Evolutionary conservation across 2,113 vertebrate species (phyloP), one percentile per base, ranked within the genome.

Genomic region (Hepsetus odoe): DNA sequence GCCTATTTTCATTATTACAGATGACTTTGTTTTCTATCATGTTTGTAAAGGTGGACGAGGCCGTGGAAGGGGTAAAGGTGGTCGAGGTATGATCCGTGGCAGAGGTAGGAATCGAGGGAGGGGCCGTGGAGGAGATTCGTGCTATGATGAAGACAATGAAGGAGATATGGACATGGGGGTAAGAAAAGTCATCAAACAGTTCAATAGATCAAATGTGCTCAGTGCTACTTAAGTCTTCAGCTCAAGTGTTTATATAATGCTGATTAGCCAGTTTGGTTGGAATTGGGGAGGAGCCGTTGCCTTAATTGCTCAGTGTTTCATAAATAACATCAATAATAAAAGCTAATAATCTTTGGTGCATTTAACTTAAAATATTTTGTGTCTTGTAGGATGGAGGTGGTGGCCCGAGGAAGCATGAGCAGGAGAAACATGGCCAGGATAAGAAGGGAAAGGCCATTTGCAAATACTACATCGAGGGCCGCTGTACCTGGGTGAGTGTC

Each of bases 401-500:
- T 0, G 91, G 93, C 0, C 88, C 88, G 4, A 91, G 95, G 4
- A 91, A 95, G 56, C 90, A 90, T 1, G 95, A 95, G 58, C 95
- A 95, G 0, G 95, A 96, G 20, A 96, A 96, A 56, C 96, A 95
- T 58, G 89, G 90, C 33, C 91, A 94, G 0, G 97, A 98, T 51
- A 98, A 97, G 91, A 98, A 98, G 70, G 96, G 96, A 64, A 98
- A 97, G 84, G 96, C 96, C 40, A 96, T 98, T 89, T 98, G 97
- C 95, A 98, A 98, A 74, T 98, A 98, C 89, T 98, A 98, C 24
- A 96, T 98, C 42, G 97, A 98, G 79, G 96, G 96, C 1, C 90
- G 96, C 0, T 98, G 96, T 64, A 98, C 97, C 6, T 98, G 96
- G 97, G 97, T 98, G 86, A 90, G 94, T 73, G 35, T 33, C 46